Base-by-base conservation (phyloP, 2,888 invertebrate genomes). In the Epinotia demarniana region DNA sequence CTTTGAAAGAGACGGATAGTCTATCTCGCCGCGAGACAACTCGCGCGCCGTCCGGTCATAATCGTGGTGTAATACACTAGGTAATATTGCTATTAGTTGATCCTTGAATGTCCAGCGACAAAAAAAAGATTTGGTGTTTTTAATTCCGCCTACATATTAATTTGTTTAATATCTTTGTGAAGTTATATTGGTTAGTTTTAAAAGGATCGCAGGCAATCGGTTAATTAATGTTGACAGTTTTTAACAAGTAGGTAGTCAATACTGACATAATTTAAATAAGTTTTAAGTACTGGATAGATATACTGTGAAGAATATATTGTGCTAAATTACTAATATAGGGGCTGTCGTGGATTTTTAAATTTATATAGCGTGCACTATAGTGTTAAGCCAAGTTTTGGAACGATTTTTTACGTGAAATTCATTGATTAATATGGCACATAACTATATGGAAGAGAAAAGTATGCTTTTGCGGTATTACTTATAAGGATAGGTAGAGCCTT, bases 121-220 rank as follows among this genome's bases (percentile, higher is more conserved):
- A n/a, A 57, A 19, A 18, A 33, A 61, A 73, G n/a, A 2, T 49
- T 66, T 39, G 55, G 55, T 57, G 43, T 73, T 62, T 62, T 57
- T 55, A 67, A 73, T 68, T 73, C 73, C 73, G 73, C 73, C 73
- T 73, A 72, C 43, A 46, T 57, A 13, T 68, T 27, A 18, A 18
- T 73, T 49, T 43, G 3, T 61, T 0, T 27, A 53, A 23, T 49
- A 39, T 33, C 19, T 43, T 60, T 67, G 27, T 55, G 18, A 46
- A 9, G 8, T 19, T 43, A 33, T 43, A 33, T 60, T n/a, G 23
- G 16, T 23, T 46, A n/a, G 12, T 23, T 18, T 58, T 60, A 27
- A 46, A 58, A 9, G 23, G 58, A 13, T 16, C 19, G 8, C 33
- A 39, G 9, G 13, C 57, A 19, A 68, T 57, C 19, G 19, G 19